phyloP scores from a whole-genome alignment of 1,140 invertebrate species.

The Batillaria attramentaria region DNA sequence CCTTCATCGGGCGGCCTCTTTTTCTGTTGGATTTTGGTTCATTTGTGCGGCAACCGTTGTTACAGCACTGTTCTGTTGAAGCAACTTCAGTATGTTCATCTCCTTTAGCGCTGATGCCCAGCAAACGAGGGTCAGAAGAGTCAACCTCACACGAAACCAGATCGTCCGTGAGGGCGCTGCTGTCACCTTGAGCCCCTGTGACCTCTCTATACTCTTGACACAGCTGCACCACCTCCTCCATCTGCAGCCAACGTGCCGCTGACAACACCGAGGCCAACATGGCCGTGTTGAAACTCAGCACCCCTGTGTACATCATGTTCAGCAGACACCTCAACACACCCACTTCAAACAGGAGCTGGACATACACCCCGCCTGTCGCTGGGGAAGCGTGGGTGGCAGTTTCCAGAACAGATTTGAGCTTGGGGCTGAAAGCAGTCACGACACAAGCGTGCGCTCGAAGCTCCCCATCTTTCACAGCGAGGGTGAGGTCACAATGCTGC shows the following conservation, averaged over 20 bases:
- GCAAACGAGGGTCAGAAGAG: too few relatives aligned
- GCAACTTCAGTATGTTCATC: too few relatives aligned
- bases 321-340: constrained; percentile 17
- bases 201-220: constrained; percentile 21
- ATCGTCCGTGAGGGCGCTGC: neutral
- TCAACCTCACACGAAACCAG: neutral
- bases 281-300: constrained; percentile 11
- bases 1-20: neutral
- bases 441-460: constrained; percentile 37
- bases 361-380: neutral
- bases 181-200: neutral
- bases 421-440: constrained; percentile 39
- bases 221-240: constrained; percentile 20
- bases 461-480: constrained; percentile 21
- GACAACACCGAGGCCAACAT: constrained; percentile 21
- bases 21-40: too few relatives aligned
- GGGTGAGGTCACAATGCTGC: constrained; percentile 32
- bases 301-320: constrained; percentile 37
- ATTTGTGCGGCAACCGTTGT: too few relatives aligned
- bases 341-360: neutral
- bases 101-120: too few relatives aligned
- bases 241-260: constrained; percentile 28
- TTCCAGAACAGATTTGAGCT: constrained; percentile 5
- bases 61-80: too few relatives aligned
- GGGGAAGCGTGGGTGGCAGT: neutral